Conservation (phyloP, 2,797 vertebrate species). For the Phoebastria nigripes region DNA sequence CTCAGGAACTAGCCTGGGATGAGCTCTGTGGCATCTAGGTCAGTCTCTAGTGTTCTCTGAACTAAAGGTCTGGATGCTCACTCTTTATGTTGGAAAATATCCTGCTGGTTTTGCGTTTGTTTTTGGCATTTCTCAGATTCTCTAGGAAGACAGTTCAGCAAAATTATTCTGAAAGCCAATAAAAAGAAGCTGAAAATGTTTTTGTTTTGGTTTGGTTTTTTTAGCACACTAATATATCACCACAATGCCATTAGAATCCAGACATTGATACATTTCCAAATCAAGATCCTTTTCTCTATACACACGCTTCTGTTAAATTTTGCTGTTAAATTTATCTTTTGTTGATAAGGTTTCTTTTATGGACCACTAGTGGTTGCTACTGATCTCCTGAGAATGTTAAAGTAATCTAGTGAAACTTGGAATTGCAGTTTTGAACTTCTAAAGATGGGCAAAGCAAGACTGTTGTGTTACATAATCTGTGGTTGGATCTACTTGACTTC, state of each 20-base stretch:
- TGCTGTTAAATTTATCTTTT: background rate
- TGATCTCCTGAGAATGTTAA: background rate
- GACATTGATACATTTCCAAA: background rate
- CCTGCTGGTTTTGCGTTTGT: background rate
- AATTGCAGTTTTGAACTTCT: background rate
- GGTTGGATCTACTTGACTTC: background rate
- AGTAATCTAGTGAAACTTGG: background rate
- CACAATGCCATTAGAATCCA: background rate
- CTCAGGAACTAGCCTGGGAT: background rate
- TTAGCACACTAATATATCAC: background rate
- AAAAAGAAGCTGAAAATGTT: background rate
- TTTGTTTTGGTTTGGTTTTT: background rate
- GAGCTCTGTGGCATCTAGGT: background rate
- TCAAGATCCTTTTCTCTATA: background rate
- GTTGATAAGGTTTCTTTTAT: background rate
- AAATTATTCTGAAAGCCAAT: background rate
- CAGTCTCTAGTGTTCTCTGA: background rate
- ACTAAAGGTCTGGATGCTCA: background rate
- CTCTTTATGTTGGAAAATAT: background rate
- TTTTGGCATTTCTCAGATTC: constrained; percentile 19
- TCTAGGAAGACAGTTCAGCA: constrained; percentile 21
- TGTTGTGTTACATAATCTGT: background rate
- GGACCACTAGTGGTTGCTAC: background rate
- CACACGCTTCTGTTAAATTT: background rate
- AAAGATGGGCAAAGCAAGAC: background rate